Base-by-base conservation (phyloP, 2,113 vertebrate genomes). In the Callipepla squamata region DNA sequence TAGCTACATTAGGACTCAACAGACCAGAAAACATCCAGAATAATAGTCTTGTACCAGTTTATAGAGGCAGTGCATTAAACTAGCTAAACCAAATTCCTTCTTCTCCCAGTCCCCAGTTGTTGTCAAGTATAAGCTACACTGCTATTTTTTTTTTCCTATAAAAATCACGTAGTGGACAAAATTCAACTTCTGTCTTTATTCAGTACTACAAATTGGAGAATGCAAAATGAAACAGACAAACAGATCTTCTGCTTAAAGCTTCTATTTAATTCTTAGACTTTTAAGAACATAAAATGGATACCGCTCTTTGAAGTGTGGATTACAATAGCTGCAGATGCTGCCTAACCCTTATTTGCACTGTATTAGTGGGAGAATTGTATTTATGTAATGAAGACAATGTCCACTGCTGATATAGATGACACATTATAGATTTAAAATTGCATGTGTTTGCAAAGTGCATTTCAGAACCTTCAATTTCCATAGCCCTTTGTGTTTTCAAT, bases 401-500 rank as follows among this genome's bases (percentile, higher is more conserved):
- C 70, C 77, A 74, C 82, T 80, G 90, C 82, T 86, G 91, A 92
- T 92, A 94, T 15, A 93, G 89, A 96, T 96, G 95, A 93, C 86
- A 89, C 47, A 50, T 89, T 92, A 92, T 90, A 95, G 93, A 96
- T 95, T 95, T 91, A 87, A 97, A 96, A 94, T 84, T 81, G 89
- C 75, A 77, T 78, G 77, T 88, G 74, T 95, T 95, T 94, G 90
- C 63, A 92, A 92, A 95, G 89, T 67, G 59, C 78, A 81, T 89
- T 92, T 94, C 74, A 94, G 91, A 95, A 80, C 84, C 73, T 92
- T 87, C 85, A 73, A 76, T 90, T 92, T 96, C 80, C 72, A 82
- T 88, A 90, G 86, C 77, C 92, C 85, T 90, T 96, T 95, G 94
- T 96, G 91, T 85, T 95, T 97, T 96, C 95, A 96, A 96, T 97